Percentiles rank a stretch among this genome's conserved stretches.
phyloP scores from a whole-genome alignment of 1,140 invertebrate genomes.

The Drosophila bocqueti region DNA sequence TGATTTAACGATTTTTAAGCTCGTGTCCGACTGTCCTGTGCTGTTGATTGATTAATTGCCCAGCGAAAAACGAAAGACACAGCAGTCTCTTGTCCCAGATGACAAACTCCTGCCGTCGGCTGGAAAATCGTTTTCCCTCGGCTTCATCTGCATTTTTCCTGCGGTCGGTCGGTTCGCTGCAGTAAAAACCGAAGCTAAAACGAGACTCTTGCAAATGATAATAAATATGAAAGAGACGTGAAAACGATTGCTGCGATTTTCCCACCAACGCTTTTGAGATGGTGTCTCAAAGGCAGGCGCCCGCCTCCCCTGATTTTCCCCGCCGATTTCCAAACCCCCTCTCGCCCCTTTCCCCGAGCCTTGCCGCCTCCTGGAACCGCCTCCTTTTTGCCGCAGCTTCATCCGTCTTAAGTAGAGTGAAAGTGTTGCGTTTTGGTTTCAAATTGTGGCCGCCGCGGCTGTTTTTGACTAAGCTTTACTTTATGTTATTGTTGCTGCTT shows the following conservation, averaged over 20 bases:
- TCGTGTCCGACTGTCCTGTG: neutral
- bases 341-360: neutral
- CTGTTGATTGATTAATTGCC: conserved; percentile 48
- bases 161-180: neutral
- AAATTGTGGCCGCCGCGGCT: conserved; percentile 65
- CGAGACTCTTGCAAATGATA: conserved; percentile 56
- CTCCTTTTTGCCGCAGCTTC: conserved; percentile 41
- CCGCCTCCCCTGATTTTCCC: conserved; percentile 21
- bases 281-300: conserved; percentile 59
- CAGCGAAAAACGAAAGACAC: conserved; percentile 40
- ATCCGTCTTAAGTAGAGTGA: conserved; percentile 82
- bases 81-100: conserved; percentile 37
- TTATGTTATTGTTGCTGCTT: conserved; percentile 51
- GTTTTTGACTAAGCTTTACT: conserved; percentile 18
- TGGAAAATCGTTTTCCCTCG: conserved; percentile 32
- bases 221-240: conserved; percentile 61
- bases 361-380: conserved; percentile 5
- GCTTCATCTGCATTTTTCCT: conserved; percentile 52
- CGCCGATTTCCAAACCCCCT: neutral
- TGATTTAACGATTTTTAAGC: conserved; percentile 13
- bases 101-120: conserved; percentile 50
- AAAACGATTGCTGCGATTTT: conserved; percentile 73
- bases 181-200: conserved; percentile 27
- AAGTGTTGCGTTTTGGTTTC: conserved; percentile 82
- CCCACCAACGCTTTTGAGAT: conserved; percentile 75